Evolutionary conservation across 2,888 invertebrate species (phyloP).

Genomic region (Polydrusus tereticollis): DNA sequence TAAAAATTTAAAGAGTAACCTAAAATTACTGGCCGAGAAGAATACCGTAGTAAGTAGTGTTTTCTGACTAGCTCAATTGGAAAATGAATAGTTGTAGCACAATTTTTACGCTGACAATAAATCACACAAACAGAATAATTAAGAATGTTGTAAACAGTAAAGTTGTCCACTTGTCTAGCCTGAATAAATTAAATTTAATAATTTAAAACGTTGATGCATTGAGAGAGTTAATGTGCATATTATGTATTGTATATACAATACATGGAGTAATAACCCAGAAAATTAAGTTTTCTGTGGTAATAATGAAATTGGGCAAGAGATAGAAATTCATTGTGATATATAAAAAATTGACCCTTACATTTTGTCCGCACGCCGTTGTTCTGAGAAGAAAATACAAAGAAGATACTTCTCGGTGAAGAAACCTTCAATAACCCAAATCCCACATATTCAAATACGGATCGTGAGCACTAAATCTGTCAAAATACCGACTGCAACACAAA

Average conservation of each 20-base stretch:
- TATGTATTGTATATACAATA: background rate
- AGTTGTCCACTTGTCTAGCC: background rate
- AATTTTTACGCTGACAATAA: background rate
- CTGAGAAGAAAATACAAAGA: background rate
- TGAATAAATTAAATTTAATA: background rate
- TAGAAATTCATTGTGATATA: too few species aligned
- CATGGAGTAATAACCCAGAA: background rate
- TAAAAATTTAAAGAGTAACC: background rate
- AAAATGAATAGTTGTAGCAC: background rate
- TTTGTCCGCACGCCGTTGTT: background rate
- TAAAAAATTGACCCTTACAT: background rate
- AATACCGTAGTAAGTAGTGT: too few species aligned
- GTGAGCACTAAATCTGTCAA: constrained; percentile 37
- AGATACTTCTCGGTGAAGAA: background rate
- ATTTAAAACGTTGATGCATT: background rate
- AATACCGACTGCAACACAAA: constrained; percentile 14
- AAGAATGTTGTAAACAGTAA: background rate
- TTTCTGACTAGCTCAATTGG: too few species aligned
- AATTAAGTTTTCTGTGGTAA: background rate
- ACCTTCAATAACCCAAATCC: constrained; percentile 14
- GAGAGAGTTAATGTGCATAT: background rate
- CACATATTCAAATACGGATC: constrained; percentile 13
- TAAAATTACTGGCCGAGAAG: too few species aligned
- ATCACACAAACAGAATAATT: background rate
- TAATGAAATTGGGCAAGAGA: too few species aligned